Conservation (phyloP, 35 echinoderm and acorn worm species). For the Amphiura filiformis region DNA sequence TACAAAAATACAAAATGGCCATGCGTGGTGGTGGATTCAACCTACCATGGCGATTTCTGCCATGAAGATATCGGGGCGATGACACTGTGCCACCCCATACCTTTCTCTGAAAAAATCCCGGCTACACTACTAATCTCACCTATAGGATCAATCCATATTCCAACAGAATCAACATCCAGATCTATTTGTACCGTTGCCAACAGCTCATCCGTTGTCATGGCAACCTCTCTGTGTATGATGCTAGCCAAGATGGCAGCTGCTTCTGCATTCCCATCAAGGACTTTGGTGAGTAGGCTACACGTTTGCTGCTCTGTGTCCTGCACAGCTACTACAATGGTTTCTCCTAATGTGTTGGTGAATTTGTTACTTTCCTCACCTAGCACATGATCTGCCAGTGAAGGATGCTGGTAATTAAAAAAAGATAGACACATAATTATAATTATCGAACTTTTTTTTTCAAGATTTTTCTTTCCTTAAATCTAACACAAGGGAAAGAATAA, state of each 20-base stretch:
- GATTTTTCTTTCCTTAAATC: too few relatives aligned
- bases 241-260: slow-evolving; percentile 64
- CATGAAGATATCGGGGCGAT: too few relatives aligned
- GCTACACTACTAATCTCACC: slow-evolving; percentile 39
- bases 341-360: slow-evolving; percentile 94
- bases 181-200: slow-evolving; percentile 46
- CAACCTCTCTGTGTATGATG: slow-evolving; percentile 41
- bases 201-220: slow-evolving; percentile 12
- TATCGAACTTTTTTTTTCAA: too few relatives aligned
- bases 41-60: too few relatives aligned
- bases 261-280: slow-evolving; percentile 59
- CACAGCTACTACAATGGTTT: slow-evolving; percentile 66
- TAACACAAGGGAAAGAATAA: too few relatives aligned
- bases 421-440: too few relatives aligned
- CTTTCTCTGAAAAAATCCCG: background rate
- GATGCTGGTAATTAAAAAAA: slow-evolving; percentile 62
- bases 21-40: too few relatives aligned
- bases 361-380: slow-evolving; percentile 95
- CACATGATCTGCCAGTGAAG: slow-evolving; percentile 55
- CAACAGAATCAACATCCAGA: slow-evolving; percentile 66
- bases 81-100: background rate
- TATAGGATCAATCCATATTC: slow-evolving; percentile 99
- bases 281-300: slow-evolving; percentile 60
- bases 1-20: too few relatives aligned
- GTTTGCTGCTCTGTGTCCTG: slow-evolving; percentile 54